Percentiles rank a stretch among this genome's conserved stretches.
Conservation (phyloP, 2,888 invertebrate species). For the Zygaena filipendulae region DNA sequence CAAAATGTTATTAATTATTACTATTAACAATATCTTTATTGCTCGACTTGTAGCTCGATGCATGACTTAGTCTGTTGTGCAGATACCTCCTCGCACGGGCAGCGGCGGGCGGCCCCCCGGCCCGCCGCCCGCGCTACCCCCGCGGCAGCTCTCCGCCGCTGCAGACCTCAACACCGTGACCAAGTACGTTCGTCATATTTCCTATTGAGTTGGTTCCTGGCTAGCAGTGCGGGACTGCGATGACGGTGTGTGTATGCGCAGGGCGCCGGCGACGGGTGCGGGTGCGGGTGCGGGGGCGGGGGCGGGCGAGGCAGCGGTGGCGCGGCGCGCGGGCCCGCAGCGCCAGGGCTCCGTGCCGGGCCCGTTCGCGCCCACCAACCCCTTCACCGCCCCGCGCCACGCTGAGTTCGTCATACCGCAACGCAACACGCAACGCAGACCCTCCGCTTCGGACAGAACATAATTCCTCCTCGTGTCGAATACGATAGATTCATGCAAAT, state of each 20-base stretch:
- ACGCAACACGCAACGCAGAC: conserved; percentile 34
- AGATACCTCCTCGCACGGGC: conserved; percentile 45
- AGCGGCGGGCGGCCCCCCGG: conserved; percentile 23
- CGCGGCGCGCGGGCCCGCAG: conserved; percentile 19
- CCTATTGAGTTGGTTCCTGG: too few relatives aligned
- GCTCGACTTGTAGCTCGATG: too few relatives aligned
- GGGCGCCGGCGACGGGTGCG: too few relatives aligned
- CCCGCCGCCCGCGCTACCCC: conserved; percentile 62
- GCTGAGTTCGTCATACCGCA: conserved; percentile 61
- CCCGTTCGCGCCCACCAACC: conserved; percentile 45
- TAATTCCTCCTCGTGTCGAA: too few relatives aligned
- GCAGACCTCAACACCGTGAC: conserved; percentile 42
- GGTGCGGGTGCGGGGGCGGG: too few relatives aligned
- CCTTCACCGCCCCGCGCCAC: conserved; percentile 43
- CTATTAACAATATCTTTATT: too few relatives aligned
- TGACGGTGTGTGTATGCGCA: too few relatives aligned
- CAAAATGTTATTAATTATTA: too few relatives aligned
- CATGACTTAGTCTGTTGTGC: too few relatives aligned
- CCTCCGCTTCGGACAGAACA: conserved; percentile 39
- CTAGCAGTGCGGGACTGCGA: too few relatives aligned
- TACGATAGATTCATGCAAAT: conserved; percentile 22
- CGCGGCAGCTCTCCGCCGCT: conserved; percentile 63
- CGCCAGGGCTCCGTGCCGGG: conserved; percentile 36
- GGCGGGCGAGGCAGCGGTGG: too few relatives aligned
- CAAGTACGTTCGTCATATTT: too few relatives aligned